Evolutionary conservation across 1,140 invertebrate genomes (phyloP).

Genomic region (Orchesella cincta): DNA sequence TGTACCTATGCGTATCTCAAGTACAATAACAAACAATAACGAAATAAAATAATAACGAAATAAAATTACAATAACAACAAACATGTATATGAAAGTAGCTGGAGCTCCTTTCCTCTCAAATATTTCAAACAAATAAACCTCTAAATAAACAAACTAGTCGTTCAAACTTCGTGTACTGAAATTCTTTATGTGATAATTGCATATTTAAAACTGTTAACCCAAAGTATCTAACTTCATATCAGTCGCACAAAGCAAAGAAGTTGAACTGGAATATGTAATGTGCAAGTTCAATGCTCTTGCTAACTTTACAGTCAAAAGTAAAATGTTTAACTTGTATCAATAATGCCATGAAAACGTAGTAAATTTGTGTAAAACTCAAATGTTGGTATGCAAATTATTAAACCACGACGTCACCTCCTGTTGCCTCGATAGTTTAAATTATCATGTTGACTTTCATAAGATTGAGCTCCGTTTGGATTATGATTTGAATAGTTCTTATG

Average conservation of each 20-base stretch:
- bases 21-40: constrained; percentile 41
- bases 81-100: constrained; percentile 53
- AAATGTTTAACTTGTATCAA: neutral
- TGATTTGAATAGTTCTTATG: too few species aligned
- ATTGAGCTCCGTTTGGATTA: too few species aligned
- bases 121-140: constrained; percentile 51
- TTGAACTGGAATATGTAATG: neutral
- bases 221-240: neutral
- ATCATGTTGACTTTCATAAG: too few species aligned
- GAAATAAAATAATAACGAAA: constrained; percentile 44
- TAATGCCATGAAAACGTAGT: neutral
- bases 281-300: constrained; percentile 1
- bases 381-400: too few species aligned
- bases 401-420: too few species aligned
- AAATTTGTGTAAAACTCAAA: neutral
- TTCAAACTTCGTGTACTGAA: neutral
- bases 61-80: constrained; percentile 52
- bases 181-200: neutral
- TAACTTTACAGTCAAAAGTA: neutral
- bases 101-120: constrained; percentile 54
- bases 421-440: too few species aligned
- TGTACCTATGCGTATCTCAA: constrained; percentile 45
- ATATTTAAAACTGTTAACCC: neutral
- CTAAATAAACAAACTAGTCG: constrained; percentile 49
- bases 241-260: neutral